These are phyloP conservation scores for Teleopsis dalmanni DNA, from an alignment of 1,140 invertebrate species.

Conservation along the genomic window DNA sequence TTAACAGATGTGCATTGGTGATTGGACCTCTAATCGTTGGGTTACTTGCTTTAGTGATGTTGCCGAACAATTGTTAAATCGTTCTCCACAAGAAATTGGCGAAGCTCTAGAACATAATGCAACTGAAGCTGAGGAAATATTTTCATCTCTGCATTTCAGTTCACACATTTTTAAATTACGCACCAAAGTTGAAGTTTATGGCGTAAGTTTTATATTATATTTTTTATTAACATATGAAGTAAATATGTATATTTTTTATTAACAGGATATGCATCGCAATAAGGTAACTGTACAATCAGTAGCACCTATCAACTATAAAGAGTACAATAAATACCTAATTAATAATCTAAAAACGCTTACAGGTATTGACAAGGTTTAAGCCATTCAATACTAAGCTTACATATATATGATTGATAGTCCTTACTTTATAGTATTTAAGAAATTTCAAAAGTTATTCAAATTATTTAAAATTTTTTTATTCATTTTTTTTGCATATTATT, in stretches of 20 bases:
- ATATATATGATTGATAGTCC: too few species aligned
- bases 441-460: neutral
- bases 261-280: conserved; percentile 74
- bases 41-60: conserved; percentile 83
- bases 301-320: conserved; percentile 65
- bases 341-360: conserved; percentile 55
- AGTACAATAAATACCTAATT: conserved; percentile 64
- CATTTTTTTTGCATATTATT: too few species aligned
- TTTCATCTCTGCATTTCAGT: conserved; percentile 69
- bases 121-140: conserved; percentile 52
- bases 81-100: conserved; percentile 71
- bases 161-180: conserved; percentile 73
- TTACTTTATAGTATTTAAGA: too few species aligned
- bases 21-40: conserved; percentile 75
- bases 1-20: conserved; percentile 65
- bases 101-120: conserved; percentile 57
- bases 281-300: conserved; percentile 64
- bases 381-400: too few species aligned
- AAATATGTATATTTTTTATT: conserved; percentile 20
- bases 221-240: neutral
- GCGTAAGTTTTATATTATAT: conserved; percentile 52
- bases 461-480: neutral
- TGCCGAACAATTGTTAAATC: conserved; percentile 72
- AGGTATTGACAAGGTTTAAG: conserved; percentile 46
- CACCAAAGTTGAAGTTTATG: conserved; percentile 83